Evolutionary conservation across 2,888 invertebrate species (phyloP).

Genomic region (Piscicola geometra): DNA sequence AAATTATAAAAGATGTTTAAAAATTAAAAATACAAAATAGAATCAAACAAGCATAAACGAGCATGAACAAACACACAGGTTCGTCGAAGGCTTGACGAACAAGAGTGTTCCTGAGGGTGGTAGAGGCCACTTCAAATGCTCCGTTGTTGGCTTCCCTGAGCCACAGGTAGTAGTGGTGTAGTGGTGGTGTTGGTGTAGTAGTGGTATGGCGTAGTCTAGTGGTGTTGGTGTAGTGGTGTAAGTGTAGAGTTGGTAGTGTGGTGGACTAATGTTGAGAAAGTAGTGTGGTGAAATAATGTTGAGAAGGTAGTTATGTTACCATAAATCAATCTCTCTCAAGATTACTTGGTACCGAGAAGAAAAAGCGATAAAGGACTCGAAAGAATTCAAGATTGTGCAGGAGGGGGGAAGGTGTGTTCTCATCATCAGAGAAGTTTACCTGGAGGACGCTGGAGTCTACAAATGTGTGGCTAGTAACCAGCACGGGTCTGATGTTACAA

Average conservation of each 20-base stretch:
- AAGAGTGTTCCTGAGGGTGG: conserved; percentile 52
- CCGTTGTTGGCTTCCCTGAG: conserved; percentile 57
- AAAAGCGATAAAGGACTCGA: conserved; percentile 74
- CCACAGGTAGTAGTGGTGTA: conserved; percentile 54
- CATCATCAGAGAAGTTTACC: conserved; percentile 60
- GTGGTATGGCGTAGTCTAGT: not conserved
- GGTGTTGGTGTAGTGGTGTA: too few relatives aligned
- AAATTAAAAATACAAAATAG: too few relatives aligned
- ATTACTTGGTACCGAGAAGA: conserved; percentile 74
- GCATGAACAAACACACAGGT: conserved; percentile 61
- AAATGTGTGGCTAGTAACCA: conserved; percentile 82
- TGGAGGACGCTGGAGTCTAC: conserved; percentile 73
- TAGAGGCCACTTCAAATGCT: conserved; percentile 55
- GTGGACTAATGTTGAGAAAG: not conserved
- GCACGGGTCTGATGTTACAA: conserved; percentile 75
- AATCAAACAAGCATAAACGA: too few relatives aligned
- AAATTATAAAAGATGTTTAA: too few relatives aligned
- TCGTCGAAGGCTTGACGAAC: conserved; percentile 50
- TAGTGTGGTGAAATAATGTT: not conserved
- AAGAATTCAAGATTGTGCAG: conserved; percentile 74
- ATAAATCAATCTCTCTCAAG: conserved; percentile 51
- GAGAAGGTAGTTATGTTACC: not conserved
- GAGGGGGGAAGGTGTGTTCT: conserved; percentile 68
- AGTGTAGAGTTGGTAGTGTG: not conserved
- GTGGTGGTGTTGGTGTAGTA: too few relatives aligned